Percentiles rank a stretch among this genome's conserved stretches.
Evolutionary conservation across 1,140 invertebrate genomes (phyloP).

Genomic region (Drosophila bocki): DNA sequence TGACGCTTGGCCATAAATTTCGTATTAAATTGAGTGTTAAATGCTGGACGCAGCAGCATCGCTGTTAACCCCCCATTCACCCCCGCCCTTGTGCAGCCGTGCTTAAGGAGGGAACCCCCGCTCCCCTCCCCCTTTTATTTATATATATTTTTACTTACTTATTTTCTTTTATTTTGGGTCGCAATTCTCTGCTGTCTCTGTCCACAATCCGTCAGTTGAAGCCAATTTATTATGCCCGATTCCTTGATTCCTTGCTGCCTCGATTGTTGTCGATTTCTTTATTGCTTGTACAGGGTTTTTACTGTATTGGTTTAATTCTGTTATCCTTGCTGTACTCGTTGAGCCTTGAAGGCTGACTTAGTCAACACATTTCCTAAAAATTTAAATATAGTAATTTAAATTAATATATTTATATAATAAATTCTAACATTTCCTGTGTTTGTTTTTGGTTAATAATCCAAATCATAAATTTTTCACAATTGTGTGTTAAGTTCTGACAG

Average conservation of each 20-base stretch:
- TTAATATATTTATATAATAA: too few species aligned
- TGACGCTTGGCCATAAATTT: constrained; percentile 79
- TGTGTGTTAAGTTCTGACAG: not conserved
- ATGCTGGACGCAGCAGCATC: constrained; percentile 69
- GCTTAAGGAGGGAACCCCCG: constrained; percentile 21
- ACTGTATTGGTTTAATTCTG: constrained; percentile 23
- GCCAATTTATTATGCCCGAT: constrained; percentile 80
- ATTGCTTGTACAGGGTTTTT: constrained; percentile 36
- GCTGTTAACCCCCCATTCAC: constrained; percentile 3
- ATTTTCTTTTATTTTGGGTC: constrained; percentile 1
- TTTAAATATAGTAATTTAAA: too few species aligned
- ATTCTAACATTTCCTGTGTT: too few species aligned
- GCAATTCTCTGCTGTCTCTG: constrained; percentile 18
- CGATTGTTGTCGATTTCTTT: constrained; percentile 47
- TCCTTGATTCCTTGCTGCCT: constrained; percentile 14
- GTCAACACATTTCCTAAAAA: too few species aligned
- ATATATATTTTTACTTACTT: not conserved
- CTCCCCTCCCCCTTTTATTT: not conserved
- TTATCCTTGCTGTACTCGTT: constrained; percentile 2
- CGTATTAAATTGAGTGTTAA: constrained; percentile 84
- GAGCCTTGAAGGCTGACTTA: too few species aligned
- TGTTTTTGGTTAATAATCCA: too few species aligned
- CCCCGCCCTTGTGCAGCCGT: constrained; percentile 62
- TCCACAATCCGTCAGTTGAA: constrained; percentile 76
- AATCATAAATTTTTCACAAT: too few species aligned